Percentiles rank a stretch among this genome's conserved stretches.
These are phyloP conservation scores for Toxostoma redivivum DNA, from an alignment of 2,113 vertebrate genomes.

Conservation along the genomic window DNA sequence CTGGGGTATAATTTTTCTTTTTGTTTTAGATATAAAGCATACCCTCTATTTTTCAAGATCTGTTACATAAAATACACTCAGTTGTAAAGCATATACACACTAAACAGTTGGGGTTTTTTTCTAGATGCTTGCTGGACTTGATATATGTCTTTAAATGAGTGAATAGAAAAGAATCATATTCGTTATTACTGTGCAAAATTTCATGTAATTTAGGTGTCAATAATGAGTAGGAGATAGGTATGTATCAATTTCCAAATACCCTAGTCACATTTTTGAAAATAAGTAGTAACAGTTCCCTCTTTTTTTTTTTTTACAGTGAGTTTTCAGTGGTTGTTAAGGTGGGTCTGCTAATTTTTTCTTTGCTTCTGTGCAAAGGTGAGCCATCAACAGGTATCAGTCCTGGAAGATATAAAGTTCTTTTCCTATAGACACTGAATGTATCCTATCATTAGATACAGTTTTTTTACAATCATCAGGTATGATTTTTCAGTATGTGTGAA, in stretches of 20 bases:
- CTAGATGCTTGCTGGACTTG: not conserved
- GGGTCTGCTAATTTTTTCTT: not conserved
- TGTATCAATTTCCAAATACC: not conserved
- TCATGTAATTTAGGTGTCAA: not conserved
- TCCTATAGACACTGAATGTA: not conserved
- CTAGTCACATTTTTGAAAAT: not conserved
- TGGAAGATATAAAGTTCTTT: not conserved
- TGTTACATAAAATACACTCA: not conserved
- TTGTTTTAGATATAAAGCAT: not conserved
- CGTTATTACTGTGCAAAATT: not conserved
- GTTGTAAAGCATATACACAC: not conserved
- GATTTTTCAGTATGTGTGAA: not conserved
- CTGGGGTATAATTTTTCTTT: not conserved
- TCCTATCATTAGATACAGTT: not conserved
- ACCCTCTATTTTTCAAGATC: not conserved
- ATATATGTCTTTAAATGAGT: not conserved
- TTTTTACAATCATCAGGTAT: not conserved
- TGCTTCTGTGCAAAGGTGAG: not conserved
- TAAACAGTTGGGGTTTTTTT: fast-evolving
- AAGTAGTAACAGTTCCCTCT: not conserved
- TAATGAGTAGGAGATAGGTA: not conserved
- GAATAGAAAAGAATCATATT: not conserved
- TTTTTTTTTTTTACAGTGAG: not conserved
- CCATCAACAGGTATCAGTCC: not conserved
- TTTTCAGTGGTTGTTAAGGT: not conserved